Percentiles rank a stretch among this genome's conserved stretches.
Conservation (phyloP, 2,113 vertebrate genomes). For the Grus americana region DNA sequence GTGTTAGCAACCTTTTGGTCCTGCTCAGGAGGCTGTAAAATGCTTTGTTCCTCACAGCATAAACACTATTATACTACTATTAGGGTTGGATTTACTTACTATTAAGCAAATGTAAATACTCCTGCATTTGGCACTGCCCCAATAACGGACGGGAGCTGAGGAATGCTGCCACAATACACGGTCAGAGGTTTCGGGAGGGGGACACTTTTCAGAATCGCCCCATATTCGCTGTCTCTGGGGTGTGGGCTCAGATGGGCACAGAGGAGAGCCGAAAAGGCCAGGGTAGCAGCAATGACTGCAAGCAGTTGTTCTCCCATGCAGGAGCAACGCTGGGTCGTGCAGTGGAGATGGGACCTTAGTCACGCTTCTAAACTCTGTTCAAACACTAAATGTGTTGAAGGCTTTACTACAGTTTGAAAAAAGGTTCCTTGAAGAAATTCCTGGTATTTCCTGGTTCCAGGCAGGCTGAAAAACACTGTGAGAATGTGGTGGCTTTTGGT, state of each 20-base stretch:
- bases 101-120: background rate
- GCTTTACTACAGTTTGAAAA: constrained; percentile 47
- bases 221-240: background rate
- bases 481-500: constrained; percentile 61
- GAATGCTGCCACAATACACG: background rate
- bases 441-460: constrained; percentile 69
- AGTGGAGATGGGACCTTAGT: constrained; percentile 15
- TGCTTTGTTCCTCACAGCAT: constrained; percentile 23
- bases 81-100: constrained; percentile 11
- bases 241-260: background rate
- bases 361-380: constrained; percentile 2
- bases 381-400: background rate
- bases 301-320: background rate
- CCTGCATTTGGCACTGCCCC: background rate
- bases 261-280: background rate
- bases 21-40: background rate
- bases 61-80: constrained; percentile 8
- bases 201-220: background rate
- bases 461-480: constrained; percentile 67
- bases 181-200: background rate
- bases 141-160: background rate
- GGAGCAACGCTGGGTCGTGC: background rate
- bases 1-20: background rate
- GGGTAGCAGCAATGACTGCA: background rate
- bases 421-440: constrained; percentile 68